Base-by-base conservation (phyloP, 2,888 invertebrate genomes). In the Peribatodes rhomboidaria region DNA sequence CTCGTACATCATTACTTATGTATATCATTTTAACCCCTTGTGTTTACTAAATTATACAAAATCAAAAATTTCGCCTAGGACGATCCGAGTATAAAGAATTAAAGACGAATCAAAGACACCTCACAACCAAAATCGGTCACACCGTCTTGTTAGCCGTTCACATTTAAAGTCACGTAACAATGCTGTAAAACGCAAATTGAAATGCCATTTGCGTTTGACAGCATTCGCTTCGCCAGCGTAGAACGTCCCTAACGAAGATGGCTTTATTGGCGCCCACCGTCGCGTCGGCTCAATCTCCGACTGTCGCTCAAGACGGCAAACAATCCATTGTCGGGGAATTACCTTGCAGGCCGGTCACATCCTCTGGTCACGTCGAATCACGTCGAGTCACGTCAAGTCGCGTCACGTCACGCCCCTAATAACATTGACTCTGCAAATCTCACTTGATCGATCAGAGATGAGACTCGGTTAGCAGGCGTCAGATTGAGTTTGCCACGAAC, bases 291-390 rank as follows among this genome's bases (percentile, higher is more conserved):
- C 68, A 62, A 58, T 70, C 66, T 65, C 73, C 69, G 68, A 37
- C 65, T 62, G 58, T 72, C 71, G 73, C 69, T 70, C 72, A 69
- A 46, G 57, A 44, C 22, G 41, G 60, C 60, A 54, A 65, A 64
- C 70, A 71, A 70, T 69, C 75, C 73, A 78, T 82, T 81, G 80
- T 76, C 80, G 69, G 77, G 83, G 82, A 83, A 84, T 84, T 81
- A 81, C 78, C 71, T 77, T 75, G 73, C 69, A 64, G 71, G 55
- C 69, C 74, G 78, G 76, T 74, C 76, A 77, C 65, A 74, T 72
- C 71, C 64, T 69, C 72, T 67, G 57, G 73, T 76, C 76, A 74
- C 70, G 71, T 61, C 71, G 68, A 27, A 27, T 27, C 27, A 27
- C 27, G 27, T 27, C 27, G 27, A 27, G 27, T 27, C 60, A 42